Evolutionary conservation across 2,113 vertebrate species (phyloP).

Genomic region (Crypturellus undulatus): DNA sequence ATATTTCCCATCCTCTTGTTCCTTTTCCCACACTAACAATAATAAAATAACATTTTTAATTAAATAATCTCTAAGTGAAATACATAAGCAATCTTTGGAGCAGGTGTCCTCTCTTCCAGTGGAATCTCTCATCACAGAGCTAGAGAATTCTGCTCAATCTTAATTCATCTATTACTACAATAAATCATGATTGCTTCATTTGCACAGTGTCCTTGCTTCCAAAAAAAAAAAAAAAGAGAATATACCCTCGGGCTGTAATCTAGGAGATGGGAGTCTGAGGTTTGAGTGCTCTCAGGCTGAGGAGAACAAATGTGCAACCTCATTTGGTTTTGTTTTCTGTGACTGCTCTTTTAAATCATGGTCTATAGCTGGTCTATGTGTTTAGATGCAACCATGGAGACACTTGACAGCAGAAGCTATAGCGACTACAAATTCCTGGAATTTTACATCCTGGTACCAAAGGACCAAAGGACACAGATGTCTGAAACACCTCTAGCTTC

Average conservation of each 20-base stretch:
- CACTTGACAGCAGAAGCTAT: neutral
- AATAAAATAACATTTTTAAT: neutral
- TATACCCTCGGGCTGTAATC: neutral
- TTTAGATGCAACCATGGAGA: neutral
- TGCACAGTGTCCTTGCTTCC: neutral
- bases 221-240: neutral
- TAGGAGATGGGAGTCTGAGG: neutral
- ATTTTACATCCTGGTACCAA: neutral
- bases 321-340: neutral
- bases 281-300: neutral
- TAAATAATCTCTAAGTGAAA: neutral
- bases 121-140: neutral
- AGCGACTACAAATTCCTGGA: neutral
- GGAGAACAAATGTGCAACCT: neutral
- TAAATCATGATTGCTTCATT: neutral
- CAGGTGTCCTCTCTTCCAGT: neutral
- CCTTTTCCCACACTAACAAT: constrained; percentile 22
- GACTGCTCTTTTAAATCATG: neutral
- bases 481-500: rapidly evolving
- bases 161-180: neutral
- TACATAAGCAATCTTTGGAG: neutral
- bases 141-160: neutral
- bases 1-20: neutral
- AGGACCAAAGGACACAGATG: neutral
- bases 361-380: rapidly evolving